Evolutionary conservation across 2,888 invertebrate species (phyloP).

Genomic region (Agrilus cyanescens): DNA sequence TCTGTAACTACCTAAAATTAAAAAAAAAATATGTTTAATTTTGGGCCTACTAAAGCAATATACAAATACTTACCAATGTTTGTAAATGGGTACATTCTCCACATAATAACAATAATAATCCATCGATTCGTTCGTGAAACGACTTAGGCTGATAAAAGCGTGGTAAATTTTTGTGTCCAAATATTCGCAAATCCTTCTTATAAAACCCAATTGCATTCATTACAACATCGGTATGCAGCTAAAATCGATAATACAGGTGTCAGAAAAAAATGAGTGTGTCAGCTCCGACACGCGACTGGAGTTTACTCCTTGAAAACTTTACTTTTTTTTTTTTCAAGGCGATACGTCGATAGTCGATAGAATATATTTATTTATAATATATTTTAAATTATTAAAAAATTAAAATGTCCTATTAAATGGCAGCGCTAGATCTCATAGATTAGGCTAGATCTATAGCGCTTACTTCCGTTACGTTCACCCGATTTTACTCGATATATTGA

Average conservation of each 20-base stretch:
- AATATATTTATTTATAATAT: no score
- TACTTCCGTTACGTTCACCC: no score
- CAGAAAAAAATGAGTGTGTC: no score
- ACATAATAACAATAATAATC: constrained; percentile 51
- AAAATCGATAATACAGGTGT: constrained; percentile 11
- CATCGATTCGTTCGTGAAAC: constrained; percentile 61
- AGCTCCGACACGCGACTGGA: no score
- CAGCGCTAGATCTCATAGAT: no score
- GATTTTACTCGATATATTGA: no score
- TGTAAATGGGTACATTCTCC: constrained; percentile 54
- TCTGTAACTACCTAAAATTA: constrained; percentile 53
- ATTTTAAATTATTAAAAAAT: no score
- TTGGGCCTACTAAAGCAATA: not conserved
- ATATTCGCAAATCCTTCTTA: constrained; percentile 47
- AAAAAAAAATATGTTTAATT: constrained; percentile 4
- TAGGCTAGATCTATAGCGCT: no score
- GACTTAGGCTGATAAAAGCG: constrained; percentile 51
- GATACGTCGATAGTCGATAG: no score
- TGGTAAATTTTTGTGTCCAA: constrained; percentile 57
- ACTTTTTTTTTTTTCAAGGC: no score
- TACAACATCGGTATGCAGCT: constrained; percentile 41
- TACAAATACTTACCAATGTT: constrained; percentile 46
- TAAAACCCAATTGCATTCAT: constrained; percentile 50
- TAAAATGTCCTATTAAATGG: no score
- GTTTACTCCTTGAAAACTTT: no score